Evolutionary conservation across 2,888 invertebrate species (phyloP).

Genomic region (Uloborus plumipes): DNA sequence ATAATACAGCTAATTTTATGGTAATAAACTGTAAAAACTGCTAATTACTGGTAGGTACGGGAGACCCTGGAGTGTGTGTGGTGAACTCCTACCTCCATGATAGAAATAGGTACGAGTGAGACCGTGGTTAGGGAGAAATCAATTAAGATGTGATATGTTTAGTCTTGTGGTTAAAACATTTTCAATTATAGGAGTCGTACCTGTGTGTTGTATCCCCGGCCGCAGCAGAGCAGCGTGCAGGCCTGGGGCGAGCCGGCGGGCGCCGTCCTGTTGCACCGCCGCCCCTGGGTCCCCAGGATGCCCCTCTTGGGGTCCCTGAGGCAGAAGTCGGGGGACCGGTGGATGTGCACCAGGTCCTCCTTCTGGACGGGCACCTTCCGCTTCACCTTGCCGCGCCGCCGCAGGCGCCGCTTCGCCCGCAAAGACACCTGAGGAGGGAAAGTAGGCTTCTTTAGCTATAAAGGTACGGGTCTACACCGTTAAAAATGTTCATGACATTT

Average conservation of each 20-base stretch:
- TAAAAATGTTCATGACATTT: too few relatives aligned
- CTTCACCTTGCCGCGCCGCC: constrained; percentile 73
- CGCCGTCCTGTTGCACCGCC: constrained; percentile 75
- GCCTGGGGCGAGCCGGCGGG: constrained; percentile 72
- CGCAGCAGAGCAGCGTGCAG: constrained; percentile 75
- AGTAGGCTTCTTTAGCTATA: too few relatives aligned
- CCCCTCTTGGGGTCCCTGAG: constrained; percentile 72
- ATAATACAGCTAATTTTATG: too few relatives aligned
- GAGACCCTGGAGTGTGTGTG: too few relatives aligned
- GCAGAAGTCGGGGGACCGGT: constrained; percentile 76
- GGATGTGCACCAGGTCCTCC: constrained; percentile 75
- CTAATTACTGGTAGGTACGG: too few relatives aligned
- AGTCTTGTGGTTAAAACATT: too few relatives aligned
- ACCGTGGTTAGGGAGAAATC: too few relatives aligned
- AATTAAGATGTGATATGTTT: too few relatives aligned
- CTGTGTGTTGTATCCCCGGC: constrained; percentile 72
- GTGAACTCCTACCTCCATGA: too few relatives aligned
- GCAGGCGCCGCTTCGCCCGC: constrained; percentile 69
- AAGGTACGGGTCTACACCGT: too few relatives aligned
- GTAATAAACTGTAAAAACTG: too few relatives aligned
- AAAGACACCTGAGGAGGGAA: constrained; percentile 34
- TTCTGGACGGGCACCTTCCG: constrained; percentile 72
- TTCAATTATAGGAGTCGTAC: background rate
- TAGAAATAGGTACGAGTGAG: too few relatives aligned
- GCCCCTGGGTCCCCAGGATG: constrained; percentile 74